Conservation (phyloP, 2,113 vertebrate species). For the Gracilinanus agilis region DNA sequence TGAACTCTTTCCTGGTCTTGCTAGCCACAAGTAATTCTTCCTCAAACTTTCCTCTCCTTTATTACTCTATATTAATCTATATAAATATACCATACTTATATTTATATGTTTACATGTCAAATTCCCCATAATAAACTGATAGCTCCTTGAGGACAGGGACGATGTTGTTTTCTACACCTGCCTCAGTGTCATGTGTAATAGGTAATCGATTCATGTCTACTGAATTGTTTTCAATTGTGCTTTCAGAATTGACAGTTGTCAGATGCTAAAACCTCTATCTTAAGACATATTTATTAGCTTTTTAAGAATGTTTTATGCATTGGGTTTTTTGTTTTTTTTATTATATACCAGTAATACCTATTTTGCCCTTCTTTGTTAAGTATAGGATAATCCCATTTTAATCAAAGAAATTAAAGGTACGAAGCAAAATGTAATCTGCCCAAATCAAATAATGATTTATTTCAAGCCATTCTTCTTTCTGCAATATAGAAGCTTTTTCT, state of each 20-base stretch:
- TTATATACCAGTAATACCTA: background rate
- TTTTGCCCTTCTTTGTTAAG: constrained; percentile 17
- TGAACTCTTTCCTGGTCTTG: background rate
- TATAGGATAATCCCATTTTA: constrained; percentile 1
- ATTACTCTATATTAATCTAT: background rate
- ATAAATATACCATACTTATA: background rate
- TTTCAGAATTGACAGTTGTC: constrained; percentile 6
- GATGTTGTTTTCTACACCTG: background rate
- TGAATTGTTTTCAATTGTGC: background rate
- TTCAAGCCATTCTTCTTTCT: constrained; percentile 36
- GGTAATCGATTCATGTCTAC: background rate
- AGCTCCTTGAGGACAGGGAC: background rate
- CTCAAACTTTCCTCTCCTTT: background rate
- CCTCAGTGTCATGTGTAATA: background rate
- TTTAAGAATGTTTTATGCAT: background rate
- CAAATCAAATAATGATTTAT: constrained; percentile 31
- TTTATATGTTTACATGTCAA: background rate
- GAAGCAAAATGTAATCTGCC: background rate
- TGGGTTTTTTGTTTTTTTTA: constrained; percentile 7
- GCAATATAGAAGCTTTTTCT: constrained; percentile 20
- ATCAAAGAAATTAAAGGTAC: constrained; percentile 13
- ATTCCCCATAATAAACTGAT: background rate
- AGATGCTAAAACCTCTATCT: background rate
- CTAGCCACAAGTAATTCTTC: background rate
- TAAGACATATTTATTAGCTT: constrained; percentile 24